Evolutionary conservation across 2,888 invertebrate species (phyloP).

Genomic region (Anthoptus insignis): DNA sequence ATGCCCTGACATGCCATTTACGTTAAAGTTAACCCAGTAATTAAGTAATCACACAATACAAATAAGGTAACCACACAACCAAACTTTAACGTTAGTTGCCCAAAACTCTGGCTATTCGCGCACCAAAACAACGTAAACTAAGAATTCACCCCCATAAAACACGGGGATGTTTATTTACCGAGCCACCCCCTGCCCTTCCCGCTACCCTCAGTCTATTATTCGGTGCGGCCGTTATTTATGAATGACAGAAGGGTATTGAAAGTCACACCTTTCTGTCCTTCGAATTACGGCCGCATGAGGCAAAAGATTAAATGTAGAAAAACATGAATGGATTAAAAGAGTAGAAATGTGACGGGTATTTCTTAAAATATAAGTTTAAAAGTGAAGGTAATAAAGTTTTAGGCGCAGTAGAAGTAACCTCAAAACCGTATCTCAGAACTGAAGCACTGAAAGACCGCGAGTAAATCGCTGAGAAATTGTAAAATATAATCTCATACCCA

Average conservation of each 20-base stretch:
- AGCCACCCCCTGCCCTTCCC: constrained; percentile 9
- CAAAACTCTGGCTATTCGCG: constrained; percentile 15
- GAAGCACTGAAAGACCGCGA: too few relatives aligned
- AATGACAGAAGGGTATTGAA: constrained; percentile 28
- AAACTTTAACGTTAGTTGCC: constrained; percentile 10
- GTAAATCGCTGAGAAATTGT: not conserved
- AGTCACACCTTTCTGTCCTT: constrained; percentile 2
- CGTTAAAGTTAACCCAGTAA: not conserved
- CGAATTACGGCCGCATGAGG: not conserved
- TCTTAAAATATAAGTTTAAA: not conserved
- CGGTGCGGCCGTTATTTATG: constrained; percentile 19
- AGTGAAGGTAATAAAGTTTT: too few relatives aligned
- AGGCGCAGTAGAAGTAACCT: too few relatives aligned
- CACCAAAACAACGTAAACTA: constrained; percentile 26
- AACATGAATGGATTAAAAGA: too few relatives aligned
- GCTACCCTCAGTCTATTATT: not conserved
- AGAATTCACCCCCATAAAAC: constrained; percentile 33
- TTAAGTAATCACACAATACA: not conserved
- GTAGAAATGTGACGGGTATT: too few relatives aligned
- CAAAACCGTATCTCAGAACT: too few relatives aligned
- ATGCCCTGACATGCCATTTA: not conserved
- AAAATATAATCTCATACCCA: not conserved
- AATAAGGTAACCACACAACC: not conserved
- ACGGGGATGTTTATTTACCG: constrained; percentile 31
- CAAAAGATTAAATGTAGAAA: too few relatives aligned